phyloP scores from a whole-genome alignment of 2,797 vertebrate species.

The Thalassophryne amazonica region DNA sequence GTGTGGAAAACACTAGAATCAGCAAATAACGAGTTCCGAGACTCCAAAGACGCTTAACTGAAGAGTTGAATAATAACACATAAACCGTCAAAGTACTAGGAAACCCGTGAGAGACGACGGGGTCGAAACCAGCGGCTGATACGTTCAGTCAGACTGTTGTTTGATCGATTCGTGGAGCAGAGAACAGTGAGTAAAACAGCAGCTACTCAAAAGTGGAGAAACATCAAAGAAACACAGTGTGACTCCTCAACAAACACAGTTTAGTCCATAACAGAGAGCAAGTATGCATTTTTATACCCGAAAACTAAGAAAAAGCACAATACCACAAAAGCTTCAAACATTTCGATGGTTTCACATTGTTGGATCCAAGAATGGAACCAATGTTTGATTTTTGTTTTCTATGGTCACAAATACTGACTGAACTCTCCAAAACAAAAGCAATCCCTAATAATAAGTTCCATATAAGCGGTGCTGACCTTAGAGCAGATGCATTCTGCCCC shows the following conservation, averaged over 20 bases:
- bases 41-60: no score
- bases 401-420: neutral
- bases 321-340: neutral
- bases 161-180: no score
- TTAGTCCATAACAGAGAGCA: neutral
- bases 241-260: neutral
- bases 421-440: conserved; percentile 4
- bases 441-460: neutral
- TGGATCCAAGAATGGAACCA: neutral
- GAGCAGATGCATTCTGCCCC: conserved; percentile 19
- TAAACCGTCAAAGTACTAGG: no score
- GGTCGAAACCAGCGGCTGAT: no score
- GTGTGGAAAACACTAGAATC: conserved; percentile 46
- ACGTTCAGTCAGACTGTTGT: no score
- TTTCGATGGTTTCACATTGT: neutral
- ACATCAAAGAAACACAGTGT: neutral
- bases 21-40: no score
- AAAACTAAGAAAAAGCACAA: neutral
- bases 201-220: no score
- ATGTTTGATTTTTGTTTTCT: neutral
- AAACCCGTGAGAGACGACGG: no score
- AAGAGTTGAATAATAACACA: no score
- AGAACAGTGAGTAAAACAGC: no score
- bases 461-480: neutral
- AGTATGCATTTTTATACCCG: neutral